Conservation (phyloP, 1,140 invertebrate genomes). For the Mya arenaria region DNA sequence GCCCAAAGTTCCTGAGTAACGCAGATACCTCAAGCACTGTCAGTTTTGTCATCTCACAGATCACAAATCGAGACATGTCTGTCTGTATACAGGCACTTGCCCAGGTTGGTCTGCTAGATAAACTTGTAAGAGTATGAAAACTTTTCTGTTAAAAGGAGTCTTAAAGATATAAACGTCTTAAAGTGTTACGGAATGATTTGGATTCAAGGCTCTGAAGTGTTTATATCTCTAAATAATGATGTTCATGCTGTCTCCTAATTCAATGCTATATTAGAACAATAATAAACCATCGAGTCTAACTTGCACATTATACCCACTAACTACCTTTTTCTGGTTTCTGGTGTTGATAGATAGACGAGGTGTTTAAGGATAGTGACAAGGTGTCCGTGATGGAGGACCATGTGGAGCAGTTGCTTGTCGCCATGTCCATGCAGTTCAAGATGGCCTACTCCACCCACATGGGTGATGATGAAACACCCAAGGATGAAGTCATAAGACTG, state of each 20-base stretch:
- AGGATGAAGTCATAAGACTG: conserved; percentile 81
- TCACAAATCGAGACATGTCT: conserved; percentile 86
- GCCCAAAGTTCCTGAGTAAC: conserved; percentile 73
- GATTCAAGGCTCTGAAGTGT: too few relatives aligned
- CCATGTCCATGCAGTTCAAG: conserved; percentile 88
- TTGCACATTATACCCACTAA: too few relatives aligned
- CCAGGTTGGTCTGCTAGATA: conserved; percentile 81
- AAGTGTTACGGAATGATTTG: too few relatives aligned
- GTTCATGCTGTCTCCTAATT: background rate
- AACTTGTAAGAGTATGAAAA: too few relatives aligned
- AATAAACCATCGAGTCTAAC: too few relatives aligned
- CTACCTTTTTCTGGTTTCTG: too few relatives aligned
- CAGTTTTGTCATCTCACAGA: conserved; percentile 85
- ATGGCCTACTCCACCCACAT: conserved; percentile 83
- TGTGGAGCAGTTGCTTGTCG: conserved; percentile 88
- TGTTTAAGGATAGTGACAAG: conserved; percentile 79
- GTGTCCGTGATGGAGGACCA: conserved; percentile 80
- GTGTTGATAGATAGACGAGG: conserved; percentile 79
- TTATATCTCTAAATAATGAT: background rate
- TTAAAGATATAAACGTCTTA: too few relatives aligned
- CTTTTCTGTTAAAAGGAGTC: too few relatives aligned
- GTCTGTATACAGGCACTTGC: conserved; percentile 86
- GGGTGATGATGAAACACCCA: conserved; percentile 78
- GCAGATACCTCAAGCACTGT: conserved; percentile 79
- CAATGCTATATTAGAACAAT: background rate